Base-by-base conservation (phyloP, 1,140 invertebrate genomes). In the Zaprionus lachaisei region DNA sequence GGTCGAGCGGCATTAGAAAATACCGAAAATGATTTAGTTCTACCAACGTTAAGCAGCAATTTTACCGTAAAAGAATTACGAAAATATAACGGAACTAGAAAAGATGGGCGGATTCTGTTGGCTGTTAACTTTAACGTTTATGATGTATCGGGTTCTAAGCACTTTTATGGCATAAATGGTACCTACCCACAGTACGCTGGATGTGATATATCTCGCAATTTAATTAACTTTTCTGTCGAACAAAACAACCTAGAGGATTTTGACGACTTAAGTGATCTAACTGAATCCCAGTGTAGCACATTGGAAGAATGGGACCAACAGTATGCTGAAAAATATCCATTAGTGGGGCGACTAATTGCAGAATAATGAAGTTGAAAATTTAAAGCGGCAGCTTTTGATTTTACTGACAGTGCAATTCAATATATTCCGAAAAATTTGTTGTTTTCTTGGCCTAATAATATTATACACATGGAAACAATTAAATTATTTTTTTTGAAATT, bases 71-170 rank as follows among this genome's bases (percentile, higher is more conserved):
- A 31, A 7, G 77, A 86, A 34, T 17, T 86, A 14, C 41, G 54
- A 2, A 22, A 80, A 17, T 86, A 66, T 58, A 34, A 86, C 44
- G 83, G 83, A n/a, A 60, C 67, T 28, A 66, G 64, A 2, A 15
- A 54, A 1, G 83, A 86, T 47, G 80, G 77, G 2, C 77, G 77
- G 9, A 82, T 86, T 26, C 47, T 86, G 7, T 47, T 86, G 17
- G 83, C 83, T 9, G 66, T 86, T 5, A 83, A 86, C 62, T 77
- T 73, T 17, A 69, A 74, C 31, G 54, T 86, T 4, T 86, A 86
- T 26, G 83, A 86, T 56, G 83, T 86, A 0, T 65, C 83, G 2
- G 15, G 24, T 14, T 72, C 79, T 15, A 65, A 34, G 14, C 77
- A 86, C 44, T 80, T 77, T 37, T 86, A 86, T 24, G 83, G 83